phyloP scores from a whole-genome alignment of 2,888 invertebrate genomes.

The Acrobasis repandana region DNA sequence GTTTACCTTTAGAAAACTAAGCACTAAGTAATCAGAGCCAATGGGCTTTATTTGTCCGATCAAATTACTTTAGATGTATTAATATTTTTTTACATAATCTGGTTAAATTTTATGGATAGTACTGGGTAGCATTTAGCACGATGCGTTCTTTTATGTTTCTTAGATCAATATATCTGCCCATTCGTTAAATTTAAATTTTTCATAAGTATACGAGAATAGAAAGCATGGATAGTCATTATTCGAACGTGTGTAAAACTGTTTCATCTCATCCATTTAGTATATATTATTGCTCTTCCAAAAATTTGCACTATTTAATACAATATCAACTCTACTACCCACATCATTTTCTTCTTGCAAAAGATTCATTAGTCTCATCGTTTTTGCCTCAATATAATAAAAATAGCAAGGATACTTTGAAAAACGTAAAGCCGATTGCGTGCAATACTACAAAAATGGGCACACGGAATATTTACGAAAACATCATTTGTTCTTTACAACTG shows the following conservation, averaged over 20 bases:
- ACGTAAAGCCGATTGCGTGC: conserved; percentile 7
- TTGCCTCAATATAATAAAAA: background rate
- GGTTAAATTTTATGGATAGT: background rate
- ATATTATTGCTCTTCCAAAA: too few species aligned
- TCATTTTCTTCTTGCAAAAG: too few species aligned
- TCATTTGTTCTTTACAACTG: background rate
- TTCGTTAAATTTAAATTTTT: too few species aligned
- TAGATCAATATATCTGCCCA: background rate
- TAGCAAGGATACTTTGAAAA: background rate
- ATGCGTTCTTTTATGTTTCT: background rate
- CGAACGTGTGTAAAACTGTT: too few species aligned
- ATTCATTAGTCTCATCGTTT: too few species aligned
- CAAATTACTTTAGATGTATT: background rate
- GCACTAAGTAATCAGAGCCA: background rate
- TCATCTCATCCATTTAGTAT: too few species aligned
- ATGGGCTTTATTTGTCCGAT: background rate
- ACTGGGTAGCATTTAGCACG: background rate
- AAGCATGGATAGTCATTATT: too few species aligned
- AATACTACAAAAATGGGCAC: background rate
- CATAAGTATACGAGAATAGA: too few species aligned
- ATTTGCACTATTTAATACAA: too few species aligned
- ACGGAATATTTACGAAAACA: conserved; percentile 5
- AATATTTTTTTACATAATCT: background rate
- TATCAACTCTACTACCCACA: too few species aligned
- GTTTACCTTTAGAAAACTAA: conserved; percentile 2